These are phyloP conservation scores for Habroteleia sp. DNA, from an alignment of 2,888 invertebrate species.

Conservation along the genomic window DNA sequence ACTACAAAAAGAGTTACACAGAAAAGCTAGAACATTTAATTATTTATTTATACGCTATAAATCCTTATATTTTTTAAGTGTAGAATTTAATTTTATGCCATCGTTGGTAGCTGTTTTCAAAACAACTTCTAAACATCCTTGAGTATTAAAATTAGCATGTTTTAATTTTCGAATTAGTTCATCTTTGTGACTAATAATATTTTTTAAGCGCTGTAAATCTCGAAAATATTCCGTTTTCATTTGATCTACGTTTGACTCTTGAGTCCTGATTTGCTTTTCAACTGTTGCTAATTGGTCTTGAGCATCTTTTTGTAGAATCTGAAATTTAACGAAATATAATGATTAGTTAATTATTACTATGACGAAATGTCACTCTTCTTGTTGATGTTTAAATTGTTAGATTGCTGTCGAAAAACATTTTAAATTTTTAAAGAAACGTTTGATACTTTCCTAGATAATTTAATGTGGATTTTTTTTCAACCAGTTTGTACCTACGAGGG, in stretches of 20 bases:
- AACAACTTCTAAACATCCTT: conserved; percentile 74
- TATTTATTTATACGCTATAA: no score
- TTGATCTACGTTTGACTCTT: conserved; percentile 80
- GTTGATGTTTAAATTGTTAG: no score
- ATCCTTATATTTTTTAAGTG: conserved; percentile 70
- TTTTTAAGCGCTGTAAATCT: conserved; percentile 81
- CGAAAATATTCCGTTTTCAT: conserved; percentile 82
- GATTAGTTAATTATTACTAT: no score
- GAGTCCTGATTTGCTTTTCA: conserved; percentile 82
- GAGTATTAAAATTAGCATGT: conserved; percentile 73
- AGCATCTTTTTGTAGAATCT: conserved; percentile 83
- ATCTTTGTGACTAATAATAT: conserved; percentile 81
- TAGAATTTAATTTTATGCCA: conserved; percentile 71
- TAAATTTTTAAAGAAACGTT: no score
- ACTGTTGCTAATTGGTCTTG: conserved; percentile 82
- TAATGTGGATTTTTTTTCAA: no score
- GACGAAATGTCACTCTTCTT: no score
- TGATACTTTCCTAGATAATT: no score
- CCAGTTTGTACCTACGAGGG: no score
- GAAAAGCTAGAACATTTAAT: no score
- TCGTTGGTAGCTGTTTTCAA: conserved; percentile 73
- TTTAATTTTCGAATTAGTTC: conserved; percentile 78
- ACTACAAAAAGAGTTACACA: no score
- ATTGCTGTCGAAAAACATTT: no score
- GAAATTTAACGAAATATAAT: conserved; percentile 54